These are phyloP conservation scores for Zaprionus kolodkinae DNA, from an alignment of 1,140 invertebrate genomes.

Conservation along the genomic window DNA sequence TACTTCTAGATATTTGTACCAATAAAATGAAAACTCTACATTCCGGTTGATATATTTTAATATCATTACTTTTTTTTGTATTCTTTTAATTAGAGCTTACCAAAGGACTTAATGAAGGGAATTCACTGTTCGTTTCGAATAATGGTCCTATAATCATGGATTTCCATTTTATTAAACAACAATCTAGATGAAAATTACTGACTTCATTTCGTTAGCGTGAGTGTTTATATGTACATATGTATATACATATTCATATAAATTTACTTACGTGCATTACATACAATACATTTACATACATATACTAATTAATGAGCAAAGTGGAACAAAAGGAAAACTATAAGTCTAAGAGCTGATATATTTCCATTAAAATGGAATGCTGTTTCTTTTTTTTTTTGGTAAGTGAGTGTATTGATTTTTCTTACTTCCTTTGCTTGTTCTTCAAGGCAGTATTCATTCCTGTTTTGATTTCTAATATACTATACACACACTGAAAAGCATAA, in stretches of 20 bases:
- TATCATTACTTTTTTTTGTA: no score
- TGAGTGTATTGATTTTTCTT: neutral
- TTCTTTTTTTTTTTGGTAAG: constrained; percentile 14
- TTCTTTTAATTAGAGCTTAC: no score
- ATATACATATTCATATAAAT: constrained; percentile 11
- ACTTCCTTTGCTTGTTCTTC: neutral
- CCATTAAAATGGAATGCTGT: constrained; percentile 35
- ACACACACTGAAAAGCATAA: neutral
- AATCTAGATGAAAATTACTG: no score
- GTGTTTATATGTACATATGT: neutral
- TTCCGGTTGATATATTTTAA: no score
- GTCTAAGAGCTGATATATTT: constrained; percentile 9
- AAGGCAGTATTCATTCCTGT: constrained; percentile 21
- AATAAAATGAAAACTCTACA: no score
- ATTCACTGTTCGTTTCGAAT: no score
- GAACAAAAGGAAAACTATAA: constrained; percentile 9
- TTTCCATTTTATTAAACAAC: constrained; percentile 28
- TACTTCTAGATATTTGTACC: no score
- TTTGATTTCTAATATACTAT: neutral
- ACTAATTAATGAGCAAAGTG: constrained; percentile 27
- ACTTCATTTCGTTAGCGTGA: no score
- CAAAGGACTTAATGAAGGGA: no score
- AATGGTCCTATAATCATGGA: no score
- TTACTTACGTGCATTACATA: constrained; percentile 61
- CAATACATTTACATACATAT: constrained; percentile 35